These are phyloP conservation scores for Grus americana DNA, from an alignment of 2,113 vertebrate genomes.

Conservation along the genomic window DNA sequence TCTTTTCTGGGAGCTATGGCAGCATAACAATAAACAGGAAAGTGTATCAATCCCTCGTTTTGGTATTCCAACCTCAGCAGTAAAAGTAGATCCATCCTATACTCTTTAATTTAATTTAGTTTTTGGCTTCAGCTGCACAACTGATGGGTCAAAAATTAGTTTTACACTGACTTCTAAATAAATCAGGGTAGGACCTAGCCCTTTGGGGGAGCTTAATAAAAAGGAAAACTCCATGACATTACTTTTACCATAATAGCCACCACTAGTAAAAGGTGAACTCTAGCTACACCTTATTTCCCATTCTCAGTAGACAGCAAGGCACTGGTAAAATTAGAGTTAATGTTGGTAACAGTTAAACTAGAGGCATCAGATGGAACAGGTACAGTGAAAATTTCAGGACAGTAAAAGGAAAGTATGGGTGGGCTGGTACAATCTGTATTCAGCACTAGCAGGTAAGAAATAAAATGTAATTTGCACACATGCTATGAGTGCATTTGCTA, in stretches of 20 bases:
- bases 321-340: background rate
- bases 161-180: background rate
- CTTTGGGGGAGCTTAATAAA: background rate
- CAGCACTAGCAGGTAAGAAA: background rate
- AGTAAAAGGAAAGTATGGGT: background rate
- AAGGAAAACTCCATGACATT: background rate
- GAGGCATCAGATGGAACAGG: background rate
- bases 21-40: rapidly evolving
- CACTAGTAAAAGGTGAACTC: background rate
- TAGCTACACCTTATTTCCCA: background rate
- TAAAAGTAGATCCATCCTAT: background rate
- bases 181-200: background rate
- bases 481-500: background rate
- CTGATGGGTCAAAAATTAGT: background rate
- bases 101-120: background rate
- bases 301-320: background rate
- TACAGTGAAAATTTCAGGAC: background rate
- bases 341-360: background rate
- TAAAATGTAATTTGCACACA: background rate
- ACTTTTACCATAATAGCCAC: background rate
- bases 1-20: background rate
- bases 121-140: background rate
- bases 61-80: background rate
- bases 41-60: background rate
- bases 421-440: background rate